Conservation (phyloP, 2,888 invertebrate genomes). For the Sussaba pulchella region DNA sequence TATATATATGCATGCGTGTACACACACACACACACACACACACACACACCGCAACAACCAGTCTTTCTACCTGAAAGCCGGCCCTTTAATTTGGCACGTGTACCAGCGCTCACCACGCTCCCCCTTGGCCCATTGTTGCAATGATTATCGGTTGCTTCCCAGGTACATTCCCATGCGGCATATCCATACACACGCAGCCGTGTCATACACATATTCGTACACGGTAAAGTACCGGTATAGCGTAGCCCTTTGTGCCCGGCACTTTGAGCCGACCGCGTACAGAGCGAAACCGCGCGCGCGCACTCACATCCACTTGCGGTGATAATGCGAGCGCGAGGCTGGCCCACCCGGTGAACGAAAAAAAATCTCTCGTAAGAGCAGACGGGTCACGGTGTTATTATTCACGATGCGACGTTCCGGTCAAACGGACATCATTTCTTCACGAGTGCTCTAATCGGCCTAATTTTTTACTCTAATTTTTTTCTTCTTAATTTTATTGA, state of each 20-base stretch:
- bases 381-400: constrained; percentile 10
- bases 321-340: constrained; percentile 24
- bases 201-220: constrained; percentile 50
- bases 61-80: constrained; percentile 52
- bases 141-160: constrained; percentile 78
- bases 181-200: constrained; percentile 4
- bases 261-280: constrained; percentile 39
- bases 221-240: constrained; percentile 22
- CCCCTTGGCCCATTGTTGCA: constrained; percentile 78
- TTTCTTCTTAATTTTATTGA: neutral
- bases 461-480: neutral
- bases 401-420: neutral
- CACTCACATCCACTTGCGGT: constrained; percentile 29
- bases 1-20: too few species aligned
- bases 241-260: constrained; percentile 51
- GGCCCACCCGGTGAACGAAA: neutral
- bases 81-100: constrained; percentile 83
- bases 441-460: neutral
- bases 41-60: too few species aligned
- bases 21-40: too few species aligned
- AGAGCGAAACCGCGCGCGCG: neutral
- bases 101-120: constrained; percentile 65
- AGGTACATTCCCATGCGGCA: constrained; percentile 13
- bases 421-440: constrained; percentile 29
- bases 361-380: neutral